These are phyloP conservation scores for Semnornis frantzii DNA, from an alignment of 2,113 vertebrate species.

Conservation along the genomic window DNA sequence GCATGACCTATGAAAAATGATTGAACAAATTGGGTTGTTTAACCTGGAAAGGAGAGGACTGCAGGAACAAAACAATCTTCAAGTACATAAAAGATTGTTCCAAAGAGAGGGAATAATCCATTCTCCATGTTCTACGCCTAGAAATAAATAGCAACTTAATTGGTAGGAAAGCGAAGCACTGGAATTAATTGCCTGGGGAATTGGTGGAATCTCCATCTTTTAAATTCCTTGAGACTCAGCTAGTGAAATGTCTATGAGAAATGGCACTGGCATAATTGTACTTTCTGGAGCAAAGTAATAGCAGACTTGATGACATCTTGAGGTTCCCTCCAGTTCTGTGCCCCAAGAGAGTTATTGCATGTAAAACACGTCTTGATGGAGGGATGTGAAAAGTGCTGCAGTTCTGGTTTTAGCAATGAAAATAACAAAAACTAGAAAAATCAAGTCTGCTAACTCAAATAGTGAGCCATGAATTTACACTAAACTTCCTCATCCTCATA, in stretches of 20 bases:
- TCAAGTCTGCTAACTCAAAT: background rate
- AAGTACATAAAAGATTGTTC: background rate
- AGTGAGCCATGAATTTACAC: background rate
- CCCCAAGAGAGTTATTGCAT: background rate
- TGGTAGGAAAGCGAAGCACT: background rate
- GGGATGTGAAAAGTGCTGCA: background rate
- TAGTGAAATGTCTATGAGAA: slow-evolving; percentile 43
- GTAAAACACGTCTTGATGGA: background rate
- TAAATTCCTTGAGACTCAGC: background rate
- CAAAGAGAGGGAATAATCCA: background rate
- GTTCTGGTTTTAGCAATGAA: background rate
- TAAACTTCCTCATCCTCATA: background rate
- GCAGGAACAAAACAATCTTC: background rate
- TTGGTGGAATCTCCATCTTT: slow-evolving; percentile 2
- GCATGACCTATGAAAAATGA: slow-evolving; percentile 1
- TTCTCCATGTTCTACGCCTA: background rate
- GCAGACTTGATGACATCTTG: slow-evolving; percentile 1
- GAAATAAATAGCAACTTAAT: slow-evolving; percentile 16
- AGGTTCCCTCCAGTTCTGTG: background rate
- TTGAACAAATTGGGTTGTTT: slow-evolving; percentile 2
- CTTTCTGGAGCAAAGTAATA: slow-evolving; percentile 16
- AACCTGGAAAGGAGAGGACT: slow-evolving; percentile 8
- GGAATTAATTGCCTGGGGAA: background rate
- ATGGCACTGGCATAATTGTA: slow-evolving; percentile 12
- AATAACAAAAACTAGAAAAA: background rate